A percentile compares a stretch with the other conserved stretches of the same genome.
phyloP scores from a whole-genome alignment of 2,888 invertebrate genomes.

The Acleris literana region DNA sequence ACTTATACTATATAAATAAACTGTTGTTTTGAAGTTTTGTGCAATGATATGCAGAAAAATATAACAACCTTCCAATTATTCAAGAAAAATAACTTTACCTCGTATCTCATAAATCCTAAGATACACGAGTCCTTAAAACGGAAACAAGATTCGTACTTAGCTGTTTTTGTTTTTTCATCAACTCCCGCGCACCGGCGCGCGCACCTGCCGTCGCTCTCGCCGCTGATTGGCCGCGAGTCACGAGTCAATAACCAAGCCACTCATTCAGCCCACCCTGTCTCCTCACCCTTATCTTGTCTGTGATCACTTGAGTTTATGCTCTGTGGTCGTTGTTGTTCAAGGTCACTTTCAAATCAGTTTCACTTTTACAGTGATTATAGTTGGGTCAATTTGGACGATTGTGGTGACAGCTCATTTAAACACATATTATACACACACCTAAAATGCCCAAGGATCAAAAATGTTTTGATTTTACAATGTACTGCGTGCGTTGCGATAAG shows the following conservation, averaged over 20 bases:
- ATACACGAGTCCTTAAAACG: slow-evolving; percentile 1
- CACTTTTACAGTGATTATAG: too few relatives aligned
- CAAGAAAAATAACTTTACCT: neutral
- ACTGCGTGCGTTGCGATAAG: too few relatives aligned
- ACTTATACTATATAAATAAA: too few relatives aligned
- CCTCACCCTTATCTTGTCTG: slow-evolving; percentile 63
- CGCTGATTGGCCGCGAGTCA: slow-evolving; percentile 64
- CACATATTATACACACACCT: too few relatives aligned
- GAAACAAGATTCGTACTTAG: slow-evolving; percentile 8
- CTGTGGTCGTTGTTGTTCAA: slow-evolving; percentile 8
- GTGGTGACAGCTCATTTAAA: too few relatives aligned
- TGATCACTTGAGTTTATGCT: slow-evolving; percentile 14
- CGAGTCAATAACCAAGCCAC: slow-evolving; percentile 73
- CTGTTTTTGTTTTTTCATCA: slow-evolving; percentile 38
- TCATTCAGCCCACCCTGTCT: slow-evolving; percentile 64
- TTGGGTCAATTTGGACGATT: too few relatives aligned
- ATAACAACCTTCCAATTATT: too few relatives aligned
- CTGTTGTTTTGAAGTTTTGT: too few relatives aligned
- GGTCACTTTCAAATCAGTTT: neutral
- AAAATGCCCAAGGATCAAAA: too few relatives aligned
- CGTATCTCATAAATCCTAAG: neutral
- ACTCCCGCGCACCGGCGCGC: slow-evolving; percentile 59
- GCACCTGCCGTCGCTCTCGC: slow-evolving; percentile 64
- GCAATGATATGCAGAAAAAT: too few relatives aligned
- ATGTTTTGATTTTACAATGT: too few relatives aligned